Evolutionary conservation across 2,888 invertebrate genomes (phyloP), one percentile per base, ranked within the genome.

Genomic region (Bedellia somnulentella): DNA sequence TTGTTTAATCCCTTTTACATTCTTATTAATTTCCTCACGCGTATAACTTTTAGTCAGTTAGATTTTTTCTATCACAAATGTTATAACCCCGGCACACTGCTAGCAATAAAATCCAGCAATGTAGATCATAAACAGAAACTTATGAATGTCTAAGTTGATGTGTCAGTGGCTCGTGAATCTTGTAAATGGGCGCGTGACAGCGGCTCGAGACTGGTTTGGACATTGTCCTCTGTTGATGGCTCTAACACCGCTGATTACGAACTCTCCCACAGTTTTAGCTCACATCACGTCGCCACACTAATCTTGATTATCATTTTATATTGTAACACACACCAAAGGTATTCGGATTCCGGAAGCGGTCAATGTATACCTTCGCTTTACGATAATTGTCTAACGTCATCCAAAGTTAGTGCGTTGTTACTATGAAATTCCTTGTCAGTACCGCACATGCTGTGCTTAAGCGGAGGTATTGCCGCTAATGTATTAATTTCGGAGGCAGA

Each of bases 401-500:
- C n/a, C n/a, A n/a, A n/a, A n/a, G n/a, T n/a, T n/a, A n/a, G n/a
- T n/a, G n/a, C n/a, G n/a, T n/a, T n/a, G n/a, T n/a, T n/a, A 35
- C 37, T 43, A 46, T 51, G 56, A 54, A 58, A 29, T 29, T 57
- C 52, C 42, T 23, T 37, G 34, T 36, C 38, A 42, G 12, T 57
- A 61, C 57, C 52, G 51, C 55, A 55, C 49, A 60, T 66, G 66
- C 48, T 41, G 35, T 25, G 41, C 63, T 57, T 56, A 48, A 35
- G 38, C 40, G 37, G 55, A 44, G 35, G 21, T 21, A 27, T 16
- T 42, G n/a, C 57, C 57, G 57, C 59, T 62, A 66, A 71, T 64
- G 50, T 66, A 68, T 75, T 55, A 62, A 73, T 73, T 73, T 70
- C 46, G 48, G 50, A 64, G 70, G 68, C 41, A 37, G 62, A 64